A percentile compares a stretch with the other conserved stretches of the same genome.
Evolutionary conservation across 2,113 vertebrate genomes (phyloP).

Genomic region (Kryptolebias marmoratus): DNA sequence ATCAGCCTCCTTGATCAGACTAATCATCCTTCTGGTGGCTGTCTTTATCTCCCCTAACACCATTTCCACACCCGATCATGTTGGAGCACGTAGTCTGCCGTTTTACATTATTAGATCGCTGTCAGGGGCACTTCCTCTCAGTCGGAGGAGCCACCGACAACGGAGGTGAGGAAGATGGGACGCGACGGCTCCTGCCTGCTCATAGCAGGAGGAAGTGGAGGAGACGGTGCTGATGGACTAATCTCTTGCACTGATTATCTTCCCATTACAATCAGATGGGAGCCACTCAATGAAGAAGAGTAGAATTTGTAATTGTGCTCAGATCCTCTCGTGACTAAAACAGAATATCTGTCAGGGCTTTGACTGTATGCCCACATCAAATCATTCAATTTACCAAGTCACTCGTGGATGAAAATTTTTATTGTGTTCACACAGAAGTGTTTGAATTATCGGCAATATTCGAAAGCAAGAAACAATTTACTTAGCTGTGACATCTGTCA

Average conservation of each 20-base stretch:
- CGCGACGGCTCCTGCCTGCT: slow-evolving; percentile 57
- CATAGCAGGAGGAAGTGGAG: slow-evolving; percentile 29
- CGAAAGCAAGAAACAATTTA: background rate
- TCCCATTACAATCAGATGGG: slow-evolving; percentile 79
- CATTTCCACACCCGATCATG: slow-evolving; percentile 48
- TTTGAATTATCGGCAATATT: background rate
- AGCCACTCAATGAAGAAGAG: slow-evolving; percentile 70
- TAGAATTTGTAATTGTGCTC: slow-evolving; percentile 73
- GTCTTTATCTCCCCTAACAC: slow-evolving; percentile 56
- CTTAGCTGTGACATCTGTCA: too few species aligned
- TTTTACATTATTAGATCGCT: slow-evolving; percentile 71
- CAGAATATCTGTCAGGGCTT: slow-evolving; percentile 59
- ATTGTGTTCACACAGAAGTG: slow-evolving; percentile 4
- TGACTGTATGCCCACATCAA: slow-evolving; percentile 43
- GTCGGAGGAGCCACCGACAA: slow-evolving; percentile 33
- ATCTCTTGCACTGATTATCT: slow-evolving; percentile 81
- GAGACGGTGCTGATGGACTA: slow-evolving; percentile 68
- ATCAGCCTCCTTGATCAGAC: slow-evolving; percentile 47
- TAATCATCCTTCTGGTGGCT: slow-evolving; percentile 52
- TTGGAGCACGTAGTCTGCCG: slow-evolving; percentile 38
- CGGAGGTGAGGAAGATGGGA: slow-evolving; percentile 56
- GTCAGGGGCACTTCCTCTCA: slow-evolving; percentile 41
- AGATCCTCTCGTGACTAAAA: slow-evolving; percentile 74
- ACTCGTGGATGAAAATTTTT: slow-evolving; percentile 21
- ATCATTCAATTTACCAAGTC: slow-evolving; percentile 59